Percentiles rank a stretch among this genome's conserved stretches.
phyloP scores from a whole-genome alignment of 2,113 vertebrate species.

The Poecilia latipinna region DNA sequence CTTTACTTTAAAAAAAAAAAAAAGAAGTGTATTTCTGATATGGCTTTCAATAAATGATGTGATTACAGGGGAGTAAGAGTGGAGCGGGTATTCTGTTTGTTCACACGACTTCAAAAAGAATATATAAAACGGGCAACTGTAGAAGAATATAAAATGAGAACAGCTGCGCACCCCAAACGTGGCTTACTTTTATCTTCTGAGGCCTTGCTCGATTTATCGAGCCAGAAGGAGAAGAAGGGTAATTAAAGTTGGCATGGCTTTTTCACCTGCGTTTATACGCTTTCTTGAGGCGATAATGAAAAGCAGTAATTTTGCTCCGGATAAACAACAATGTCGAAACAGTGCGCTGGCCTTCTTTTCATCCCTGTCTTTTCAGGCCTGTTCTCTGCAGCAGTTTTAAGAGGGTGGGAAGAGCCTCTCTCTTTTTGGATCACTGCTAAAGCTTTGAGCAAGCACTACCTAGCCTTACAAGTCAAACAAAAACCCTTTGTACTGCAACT shows the following conservation, averaged over 20 bases:
- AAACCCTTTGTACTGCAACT: background rate
- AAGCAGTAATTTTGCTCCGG: background rate
- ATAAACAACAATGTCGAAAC: background rate
- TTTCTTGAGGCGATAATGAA: background rate
- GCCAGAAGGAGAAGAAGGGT: background rate
- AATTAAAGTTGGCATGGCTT: background rate
- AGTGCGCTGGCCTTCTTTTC: background rate
- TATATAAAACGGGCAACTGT: constrained; percentile 6
- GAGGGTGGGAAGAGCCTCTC: background rate
- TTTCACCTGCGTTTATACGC: background rate
- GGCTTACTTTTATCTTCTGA: background rate
- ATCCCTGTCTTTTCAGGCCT: background rate
- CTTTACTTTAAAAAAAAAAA: constrained; percentile 29
- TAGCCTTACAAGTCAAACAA: background rate
- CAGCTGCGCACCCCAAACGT: background rate
- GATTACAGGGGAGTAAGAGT: constrained; percentile 17
- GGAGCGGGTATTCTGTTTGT: constrained; percentile 1
- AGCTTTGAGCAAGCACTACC: background rate
- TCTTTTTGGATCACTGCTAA: background rate
- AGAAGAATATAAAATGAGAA: background rate
- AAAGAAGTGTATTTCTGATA: constrained; percentile 52
- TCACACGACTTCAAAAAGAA: constrained; percentile 9
- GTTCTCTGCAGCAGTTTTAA: background rate
- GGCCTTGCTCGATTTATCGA: background rate
- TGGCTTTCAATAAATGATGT: constrained; percentile 58